A percentile compares a stretch with the other conserved stretches of the same genome.
Evolutionary conservation across 2,113 vertebrate species (phyloP).

Genomic region (Globicephala melas): DNA sequence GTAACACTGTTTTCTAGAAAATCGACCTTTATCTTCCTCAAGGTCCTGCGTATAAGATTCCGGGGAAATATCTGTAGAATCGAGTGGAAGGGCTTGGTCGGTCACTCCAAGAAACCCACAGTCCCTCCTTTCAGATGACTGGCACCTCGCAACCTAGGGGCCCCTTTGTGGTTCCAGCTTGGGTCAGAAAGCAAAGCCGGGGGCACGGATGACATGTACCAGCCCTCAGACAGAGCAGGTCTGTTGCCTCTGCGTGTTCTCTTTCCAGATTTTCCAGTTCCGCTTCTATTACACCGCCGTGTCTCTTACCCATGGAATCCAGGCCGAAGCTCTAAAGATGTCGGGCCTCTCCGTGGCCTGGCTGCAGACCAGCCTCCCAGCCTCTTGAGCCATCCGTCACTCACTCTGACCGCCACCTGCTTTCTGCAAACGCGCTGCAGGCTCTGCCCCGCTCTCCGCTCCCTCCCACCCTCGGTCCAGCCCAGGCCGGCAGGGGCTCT

Average conservation of each 20-base stretch:
- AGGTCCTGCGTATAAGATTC: background rate
- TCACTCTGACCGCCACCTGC: background rate
- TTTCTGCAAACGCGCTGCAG: fast-evolving
- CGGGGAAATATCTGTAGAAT: background rate
- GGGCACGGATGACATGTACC: background rate
- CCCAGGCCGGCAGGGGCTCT: background rate
- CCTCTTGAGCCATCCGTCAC: background rate
- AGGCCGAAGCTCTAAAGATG: background rate
- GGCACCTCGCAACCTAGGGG: background rate
- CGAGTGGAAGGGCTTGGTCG: background rate
- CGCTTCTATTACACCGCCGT: too few relatives aligned
- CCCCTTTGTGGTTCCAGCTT: background rate
- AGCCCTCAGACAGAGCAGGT: background rate
- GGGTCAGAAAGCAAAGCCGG: background rate
- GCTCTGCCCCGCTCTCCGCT: background rate
- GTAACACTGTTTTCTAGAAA: background rate
- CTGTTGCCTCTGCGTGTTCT: fast-evolving
- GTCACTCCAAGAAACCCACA: background rate
- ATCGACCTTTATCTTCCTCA: background rate
- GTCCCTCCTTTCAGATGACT: background rate
- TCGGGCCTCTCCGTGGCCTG: fast-evolving
- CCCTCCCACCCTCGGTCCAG: background rate
- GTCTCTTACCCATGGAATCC: background rate
- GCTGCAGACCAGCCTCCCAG: background rate
- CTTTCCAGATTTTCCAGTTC: background rate